Base-by-base conservation (phyloP, 1,140 invertebrate species). In the Achatina immaculata region DNA sequence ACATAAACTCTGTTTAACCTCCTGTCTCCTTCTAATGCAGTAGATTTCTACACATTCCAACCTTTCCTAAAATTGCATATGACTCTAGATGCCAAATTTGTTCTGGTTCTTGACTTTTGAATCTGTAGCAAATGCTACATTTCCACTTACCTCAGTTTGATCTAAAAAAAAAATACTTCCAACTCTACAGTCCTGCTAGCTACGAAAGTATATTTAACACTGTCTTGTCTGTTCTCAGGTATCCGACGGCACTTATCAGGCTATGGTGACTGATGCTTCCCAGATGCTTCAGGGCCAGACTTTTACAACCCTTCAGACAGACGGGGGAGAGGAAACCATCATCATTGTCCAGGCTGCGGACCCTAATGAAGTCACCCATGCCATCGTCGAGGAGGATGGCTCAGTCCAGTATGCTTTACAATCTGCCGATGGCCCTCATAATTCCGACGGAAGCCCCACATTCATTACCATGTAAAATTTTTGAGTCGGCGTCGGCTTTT, bases 321-420 rank as follows among this genome's bases (percentile, higher is more conserved):
- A 89, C 28, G 85, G 85, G 43, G 88, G 88, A 7, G 88, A 89
- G 73, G 88, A 89, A 78, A 89, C 88, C 2, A 89, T 89, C 73
- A 89, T 89, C 48, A 89, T 89, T 80, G 88, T 89, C 14, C 88
- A 89, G 77, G 88, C 88, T 34, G 87, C 87, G 43, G 88, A 89
- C 51, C 82, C 84, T 36, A 84, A 84, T 73, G 87, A 88, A 75
- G 88, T 86, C 65, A 87, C 88, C 0, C 88, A 89, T 72, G 88
- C 88, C 66, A 89, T 89, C n/a, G 88, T 89, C 4, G 87, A 88
- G 51, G 85, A 88, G 68, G 81, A 83, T 65, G 83, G 84, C 28
- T 85, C 86, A 36, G 86, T 88, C 19, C 87, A 89, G 82, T 88
- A 86, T 79, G 84, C 87, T 14, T 85, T 89, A 84, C 86, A 89